A percentile compares a stretch with the other conserved stretches of the same genome.
Conservation (phyloP, 2,888 invertebrate species). For the Melanostoma mellinum region DNA sequence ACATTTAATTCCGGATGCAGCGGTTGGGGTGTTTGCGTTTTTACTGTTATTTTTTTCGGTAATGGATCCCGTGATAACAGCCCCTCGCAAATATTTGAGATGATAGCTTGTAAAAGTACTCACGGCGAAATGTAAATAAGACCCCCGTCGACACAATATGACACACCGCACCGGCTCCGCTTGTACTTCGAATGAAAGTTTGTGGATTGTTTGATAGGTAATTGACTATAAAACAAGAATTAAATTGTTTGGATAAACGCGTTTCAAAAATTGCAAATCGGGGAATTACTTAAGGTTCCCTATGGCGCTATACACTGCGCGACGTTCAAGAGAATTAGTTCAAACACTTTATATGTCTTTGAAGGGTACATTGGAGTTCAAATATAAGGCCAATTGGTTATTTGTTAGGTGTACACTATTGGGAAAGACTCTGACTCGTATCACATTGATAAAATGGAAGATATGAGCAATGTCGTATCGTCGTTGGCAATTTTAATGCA, state of each 20-base stretch:
- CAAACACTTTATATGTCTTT: too few species aligned
- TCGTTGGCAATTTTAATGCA: too few species aligned
- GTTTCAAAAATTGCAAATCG: too few species aligned
- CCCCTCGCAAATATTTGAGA: slow-evolving; percentile 28
- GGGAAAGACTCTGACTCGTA: too few species aligned
- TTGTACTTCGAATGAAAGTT: not conserved
- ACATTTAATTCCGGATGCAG: slow-evolving; percentile 11
- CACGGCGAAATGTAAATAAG: slow-evolving; percentile 49
- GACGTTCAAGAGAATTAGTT: too few species aligned
- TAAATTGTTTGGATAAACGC: not conserved
- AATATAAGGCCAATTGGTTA: too few species aligned
- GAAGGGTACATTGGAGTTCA: too few species aligned
- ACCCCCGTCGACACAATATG: not conserved
- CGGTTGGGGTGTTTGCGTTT: slow-evolving; percentile 6
- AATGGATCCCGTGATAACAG: slow-evolving; percentile 30
- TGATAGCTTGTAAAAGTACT: slow-evolving; percentile 32
- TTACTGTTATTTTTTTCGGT: slow-evolving; percentile 25
- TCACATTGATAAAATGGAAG: too few species aligned
- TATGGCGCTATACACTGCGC: too few species aligned
- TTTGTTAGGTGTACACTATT: too few species aligned
- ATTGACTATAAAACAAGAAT: slow-evolving; percentile 31
- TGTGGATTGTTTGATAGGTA: slow-evolving; percentile 33
- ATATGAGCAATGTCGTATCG: too few species aligned
- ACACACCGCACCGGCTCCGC: not conserved
- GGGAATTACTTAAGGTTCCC: too few species aligned